These are phyloP conservation scores for Drosophila punjabiensis DNA, from an alignment of 1,140 invertebrate genomes.

Conservation along the genomic window DNA sequence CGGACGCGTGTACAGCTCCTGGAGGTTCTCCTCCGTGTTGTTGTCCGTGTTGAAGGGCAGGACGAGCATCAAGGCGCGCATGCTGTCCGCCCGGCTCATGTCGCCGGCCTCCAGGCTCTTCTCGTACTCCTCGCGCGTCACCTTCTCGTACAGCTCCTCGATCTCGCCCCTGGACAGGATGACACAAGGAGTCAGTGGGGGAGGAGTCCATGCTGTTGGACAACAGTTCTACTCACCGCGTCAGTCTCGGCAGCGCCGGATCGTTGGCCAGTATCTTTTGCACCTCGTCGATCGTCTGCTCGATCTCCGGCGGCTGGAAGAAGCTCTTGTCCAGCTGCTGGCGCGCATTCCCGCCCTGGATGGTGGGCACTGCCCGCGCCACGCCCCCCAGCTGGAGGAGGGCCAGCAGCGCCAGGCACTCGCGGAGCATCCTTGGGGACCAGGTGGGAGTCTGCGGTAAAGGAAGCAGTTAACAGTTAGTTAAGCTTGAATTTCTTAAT, in stretches of 20 bases:
- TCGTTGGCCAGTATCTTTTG: slow-evolving; percentile 86
- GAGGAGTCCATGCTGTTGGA: too few relatives aligned
- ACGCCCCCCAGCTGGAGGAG: slow-evolving; percentile 28
- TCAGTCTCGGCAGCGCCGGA: slow-evolving; percentile 86
- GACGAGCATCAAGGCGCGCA: slow-evolving; percentile 87
- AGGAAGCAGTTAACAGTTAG: background rate
- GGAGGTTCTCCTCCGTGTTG: slow-evolving; percentile 81
- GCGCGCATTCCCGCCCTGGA: slow-evolving; percentile 48
- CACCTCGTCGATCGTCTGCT: slow-evolving; percentile 87
- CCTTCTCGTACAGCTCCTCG: slow-evolving; percentile 87
- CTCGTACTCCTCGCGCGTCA: slow-evolving; percentile 85
- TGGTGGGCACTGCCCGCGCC: slow-evolving; percentile 56
- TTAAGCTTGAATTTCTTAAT: too few relatives aligned
- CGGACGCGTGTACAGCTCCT: slow-evolving; percentile 81
- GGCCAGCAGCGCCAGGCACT: slow-evolving; percentile 37
- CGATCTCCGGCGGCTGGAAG: slow-evolving; percentile 75
- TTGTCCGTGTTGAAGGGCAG: slow-evolving; percentile 86
- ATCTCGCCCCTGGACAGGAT: slow-evolving; percentile 85
- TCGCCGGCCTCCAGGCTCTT: slow-evolving; percentile 81
- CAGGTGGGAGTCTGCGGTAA: background rate
- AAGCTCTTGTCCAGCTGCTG: slow-evolving; percentile 78
- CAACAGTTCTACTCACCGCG: slow-evolving; percentile 56
- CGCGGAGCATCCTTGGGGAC: slow-evolving; percentile 16
- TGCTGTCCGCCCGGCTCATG: slow-evolving; percentile 86
- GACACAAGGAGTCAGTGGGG: too few relatives aligned